phyloP scores from a whole-genome alignment of 2,113 vertebrate genomes.

The Rostratula benghalensis region DNA sequence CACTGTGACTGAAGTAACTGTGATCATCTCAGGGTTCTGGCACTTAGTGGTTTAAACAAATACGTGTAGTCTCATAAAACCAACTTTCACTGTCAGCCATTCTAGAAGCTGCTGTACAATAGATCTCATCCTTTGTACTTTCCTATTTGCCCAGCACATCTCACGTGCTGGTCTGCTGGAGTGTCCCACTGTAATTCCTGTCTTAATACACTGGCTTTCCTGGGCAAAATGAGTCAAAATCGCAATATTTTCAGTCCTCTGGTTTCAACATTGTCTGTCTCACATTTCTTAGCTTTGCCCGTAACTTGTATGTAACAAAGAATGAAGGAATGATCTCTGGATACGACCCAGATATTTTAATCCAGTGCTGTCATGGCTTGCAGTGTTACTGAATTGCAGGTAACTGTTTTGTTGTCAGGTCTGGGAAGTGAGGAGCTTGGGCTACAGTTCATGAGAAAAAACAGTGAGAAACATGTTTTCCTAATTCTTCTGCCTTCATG shows the following conservation, averaged over 20 bases:
- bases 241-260: neutral
- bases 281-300: neutral
- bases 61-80: neutral
- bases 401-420: neutral
- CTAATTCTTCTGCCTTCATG: neutral
- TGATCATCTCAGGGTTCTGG: neutral
- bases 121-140: neutral
- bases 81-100: neutral
- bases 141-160: neutral
- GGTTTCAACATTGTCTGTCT: neutral
- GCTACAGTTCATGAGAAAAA: neutral
- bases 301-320: neutral
- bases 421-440: neutral
- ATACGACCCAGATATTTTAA: neutral
- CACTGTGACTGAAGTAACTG: neutral
- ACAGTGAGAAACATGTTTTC: neutral
- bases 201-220: neutral
- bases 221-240: neutral
- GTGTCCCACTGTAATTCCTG: neutral
- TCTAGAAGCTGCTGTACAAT: neutral
- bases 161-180: neutral
- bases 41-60: neutral
- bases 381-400: neutral
- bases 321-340: neutral
- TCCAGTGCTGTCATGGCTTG: neutral